Conservation (phyloP, 1,140 invertebrate species). For the Oncopeltus fasciatus region DNA sequence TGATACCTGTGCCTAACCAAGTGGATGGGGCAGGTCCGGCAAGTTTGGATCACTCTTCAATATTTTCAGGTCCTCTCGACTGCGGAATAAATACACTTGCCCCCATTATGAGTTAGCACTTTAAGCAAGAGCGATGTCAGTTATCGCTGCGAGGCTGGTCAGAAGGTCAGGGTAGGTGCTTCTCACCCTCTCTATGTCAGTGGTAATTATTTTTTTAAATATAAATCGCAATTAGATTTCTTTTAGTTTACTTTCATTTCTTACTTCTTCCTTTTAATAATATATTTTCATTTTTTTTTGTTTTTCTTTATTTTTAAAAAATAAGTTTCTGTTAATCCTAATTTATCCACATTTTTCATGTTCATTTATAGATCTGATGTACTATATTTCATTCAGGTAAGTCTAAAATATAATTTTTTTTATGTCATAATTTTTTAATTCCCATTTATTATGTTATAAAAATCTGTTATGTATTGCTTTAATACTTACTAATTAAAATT, state of each 20-base stretch:
- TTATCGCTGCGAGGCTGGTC: background rate
- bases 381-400: background rate
- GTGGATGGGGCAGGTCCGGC: background rate
- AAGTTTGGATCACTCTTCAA: slow-evolving; percentile 10
- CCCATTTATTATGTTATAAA: background rate
- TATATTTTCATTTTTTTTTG: too few species aligned
- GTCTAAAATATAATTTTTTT: background rate
- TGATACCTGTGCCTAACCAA: too few species aligned
- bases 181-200: background rate
- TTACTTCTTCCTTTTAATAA: too few species aligned
- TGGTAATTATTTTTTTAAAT: slow-evolving; percentile 5
- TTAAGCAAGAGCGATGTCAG: background rate
- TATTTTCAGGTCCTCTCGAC: slow-evolving; percentile 11
- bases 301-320: too few species aligned
- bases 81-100: background rate
- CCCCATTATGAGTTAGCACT: background rate
- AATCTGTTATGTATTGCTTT: background rate
- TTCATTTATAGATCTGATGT: background rate
- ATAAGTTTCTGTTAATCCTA: too few species aligned
- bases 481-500: background rate
- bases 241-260: too few species aligned
- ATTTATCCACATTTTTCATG: background rate
- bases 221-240: too few species aligned
- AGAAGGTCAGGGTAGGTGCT: background rate
- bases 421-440: background rate